Evolutionary conservation across 53 echinoderm and acorn worm genomes (phyloP), one percentile per base, ranked within the genome.

Genomic region (Patiria pectinifera): DNA sequence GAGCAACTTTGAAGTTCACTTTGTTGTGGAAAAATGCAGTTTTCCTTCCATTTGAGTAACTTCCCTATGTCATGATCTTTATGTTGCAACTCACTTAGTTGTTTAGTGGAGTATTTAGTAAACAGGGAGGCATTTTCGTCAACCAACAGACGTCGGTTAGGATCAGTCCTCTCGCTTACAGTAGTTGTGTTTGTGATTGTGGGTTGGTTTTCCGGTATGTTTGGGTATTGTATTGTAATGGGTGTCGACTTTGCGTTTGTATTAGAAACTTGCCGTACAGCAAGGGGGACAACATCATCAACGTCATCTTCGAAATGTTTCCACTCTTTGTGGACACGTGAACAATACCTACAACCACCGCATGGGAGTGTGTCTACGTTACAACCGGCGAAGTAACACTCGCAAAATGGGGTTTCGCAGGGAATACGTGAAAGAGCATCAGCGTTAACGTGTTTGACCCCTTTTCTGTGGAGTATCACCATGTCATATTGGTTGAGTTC

Each of bases 401-500:
- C 11, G 0, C 76, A 76, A 12, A 25, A 4, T 5, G 5, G 25
- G 25, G 11, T 25, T 11, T 24, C 35, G 25, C 35, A 18, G 4
- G 76, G 76, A 4, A 76, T 24, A 8, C 92, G 86, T 11, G 92
- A 76, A 6, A 92, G 74, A 1, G 94, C 60, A 16, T 88, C 69
- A 7, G 94, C 94, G 45, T 88, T 94, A 2, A 8, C 48, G 44
- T 94, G 93, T 26, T 84, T 83, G 46, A 81, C 86, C 6, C 94
- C 92, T 44, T 70, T 71, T 46, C 92, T 82, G 48, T 94, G 92
- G 21, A 88, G 77, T 9, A 92, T 13, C 0, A 13, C 43, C 62
- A 94, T 82, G 43, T 94, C 82, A 49, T 89, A 95, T 59, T 91
- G 94, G 82, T 86, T 92, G 61, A 93, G 85, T 13, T 91, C 84